A percentile compares a stretch with the other conserved stretches of the same genome.
These are phyloP conservation scores for Gymnodraco acuticeps DNA, from an alignment of 2,797 vertebrate species.

Conservation along the genomic window DNA sequence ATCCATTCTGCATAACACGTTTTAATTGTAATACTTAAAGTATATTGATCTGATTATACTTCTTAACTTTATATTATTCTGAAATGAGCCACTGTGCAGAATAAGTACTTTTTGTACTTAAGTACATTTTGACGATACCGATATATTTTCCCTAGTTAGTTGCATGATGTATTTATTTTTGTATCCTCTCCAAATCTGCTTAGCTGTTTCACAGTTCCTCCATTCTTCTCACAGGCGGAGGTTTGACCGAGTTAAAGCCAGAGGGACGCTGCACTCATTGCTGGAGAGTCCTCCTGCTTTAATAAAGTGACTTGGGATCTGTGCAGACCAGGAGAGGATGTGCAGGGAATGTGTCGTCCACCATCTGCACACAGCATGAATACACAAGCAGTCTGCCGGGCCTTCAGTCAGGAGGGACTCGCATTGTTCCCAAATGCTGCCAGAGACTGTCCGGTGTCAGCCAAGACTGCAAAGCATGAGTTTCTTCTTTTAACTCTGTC, in stretches of 20 bases:
- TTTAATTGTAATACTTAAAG: too few relatives aligned
- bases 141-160: neutral
- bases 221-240: constrained; percentile 21
- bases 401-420: constrained; percentile 53
- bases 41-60: too few relatives aligned
- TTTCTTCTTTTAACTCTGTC: constrained; percentile 36
- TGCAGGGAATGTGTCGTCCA: constrained; percentile 56
- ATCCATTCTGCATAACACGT: too few relatives aligned
- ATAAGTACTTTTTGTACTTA: too few relatives aligned
- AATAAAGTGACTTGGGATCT: constrained; percentile 66
- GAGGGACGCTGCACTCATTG: constrained; percentile 34
- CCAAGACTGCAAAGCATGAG: constrained; percentile 60
- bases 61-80: too few relatives aligned
- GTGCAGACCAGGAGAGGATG: constrained; percentile 57
- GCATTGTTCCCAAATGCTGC: constrained; percentile 82
- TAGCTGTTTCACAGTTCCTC: neutral
- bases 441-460: constrained; percentile 55
- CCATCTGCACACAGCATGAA: constrained; percentile 74
- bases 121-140: too few relatives aligned
- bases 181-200: constrained; percentile 6
- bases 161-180: neutral
- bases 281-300: constrained; percentile 45
- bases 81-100: too few relatives aligned
- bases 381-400: constrained; percentile 64
- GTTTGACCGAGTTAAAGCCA: constrained; percentile 28